These are phyloP conservation scores for Anableps anableps DNA, from an alignment of 2,797 vertebrate species.

Conservation along the genomic window DNA sequence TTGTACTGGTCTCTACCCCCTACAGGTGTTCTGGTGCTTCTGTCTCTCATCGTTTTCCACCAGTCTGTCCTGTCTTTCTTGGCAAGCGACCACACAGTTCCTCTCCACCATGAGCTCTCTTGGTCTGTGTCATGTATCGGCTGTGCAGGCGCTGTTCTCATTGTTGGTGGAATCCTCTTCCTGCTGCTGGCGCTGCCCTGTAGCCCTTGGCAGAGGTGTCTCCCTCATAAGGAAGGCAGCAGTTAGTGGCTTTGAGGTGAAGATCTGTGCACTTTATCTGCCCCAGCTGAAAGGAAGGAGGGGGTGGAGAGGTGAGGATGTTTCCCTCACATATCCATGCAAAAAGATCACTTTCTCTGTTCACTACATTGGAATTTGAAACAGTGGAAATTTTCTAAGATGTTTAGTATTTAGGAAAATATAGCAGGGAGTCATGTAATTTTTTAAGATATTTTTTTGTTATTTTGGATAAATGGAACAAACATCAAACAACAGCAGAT, in stretches of 20 bases:
- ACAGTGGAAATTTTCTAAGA: background rate
- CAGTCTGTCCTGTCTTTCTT: conserved; percentile 84
- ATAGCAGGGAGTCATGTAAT: background rate
- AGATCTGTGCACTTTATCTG: conserved; percentile 32
- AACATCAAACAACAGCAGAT: background rate
- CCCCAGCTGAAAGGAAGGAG: background rate
- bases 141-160: conserved; percentile 80
- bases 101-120: conserved; percentile 84
- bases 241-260: conserved; percentile 64
- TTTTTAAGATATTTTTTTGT: background rate
- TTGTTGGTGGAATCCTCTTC: conserved; percentile 83
- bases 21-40: conserved; percentile 84
- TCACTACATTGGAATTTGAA: background rate
- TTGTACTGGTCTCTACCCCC: background rate
- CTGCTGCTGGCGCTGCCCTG: conserved; percentile 82
- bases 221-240: conserved; percentile 69
- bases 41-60: conserved; percentile 86
- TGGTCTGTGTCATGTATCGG: conserved; percentile 87
- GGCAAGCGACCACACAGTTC: conserved; percentile 77
- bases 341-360: conserved; percentile 12
- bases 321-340: conserved; percentile 47
- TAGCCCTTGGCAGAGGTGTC: conserved; percentile 80
- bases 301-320: conserved; percentile 4
- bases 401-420: background rate
- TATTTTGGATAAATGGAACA: background rate